Percentiles rank a stretch among this genome's conserved stretches.
These are phyloP conservation scores for Drosophila pectinifera DNA, from an alignment of 1,140 invertebrate genomes.

Conservation along the genomic window DNA sequence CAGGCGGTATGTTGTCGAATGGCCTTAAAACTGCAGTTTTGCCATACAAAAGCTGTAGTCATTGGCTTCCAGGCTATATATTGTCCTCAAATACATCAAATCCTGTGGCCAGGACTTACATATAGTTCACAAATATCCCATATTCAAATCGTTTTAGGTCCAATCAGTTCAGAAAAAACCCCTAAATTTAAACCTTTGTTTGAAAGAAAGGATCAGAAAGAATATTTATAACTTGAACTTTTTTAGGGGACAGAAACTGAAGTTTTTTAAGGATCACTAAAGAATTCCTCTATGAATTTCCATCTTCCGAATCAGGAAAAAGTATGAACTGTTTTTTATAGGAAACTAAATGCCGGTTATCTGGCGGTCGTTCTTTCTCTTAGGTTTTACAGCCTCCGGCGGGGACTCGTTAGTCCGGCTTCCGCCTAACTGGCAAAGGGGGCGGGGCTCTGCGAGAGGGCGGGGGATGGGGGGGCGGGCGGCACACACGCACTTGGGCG, in stretches of 20 bases:
- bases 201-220: too few relatives aligned
- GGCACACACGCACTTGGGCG: constrained; percentile 66
- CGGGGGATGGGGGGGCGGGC: background rate
- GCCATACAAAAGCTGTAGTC: background rate
- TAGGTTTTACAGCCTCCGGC: constrained; percentile 38
- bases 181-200: too few relatives aligned
- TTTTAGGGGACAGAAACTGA: too few relatives aligned
- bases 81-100: background rate
- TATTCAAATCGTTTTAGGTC: too few relatives aligned
- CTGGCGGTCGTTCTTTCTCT: constrained; percentile 7
- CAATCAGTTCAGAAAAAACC: too few relatives aligned
- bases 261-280: background rate
- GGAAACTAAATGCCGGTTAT: constrained; percentile 1
- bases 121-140: too few relatives aligned
- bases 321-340: background rate
- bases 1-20: background rate
- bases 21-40: background rate
- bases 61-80: background rate
- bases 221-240: too few relatives aligned
- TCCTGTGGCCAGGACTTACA: too few relatives aligned
- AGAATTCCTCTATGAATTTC: background rate
- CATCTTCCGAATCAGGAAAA: background rate
- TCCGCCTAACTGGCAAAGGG: constrained; percentile 17
- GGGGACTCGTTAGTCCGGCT: constrained; percentile 50
- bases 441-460: background rate